Evolutionary conservation across 2,113 vertebrate species (phyloP), one percentile per base, ranked within the genome.

Genomic region (Anoplopoma fimbria): DNA sequence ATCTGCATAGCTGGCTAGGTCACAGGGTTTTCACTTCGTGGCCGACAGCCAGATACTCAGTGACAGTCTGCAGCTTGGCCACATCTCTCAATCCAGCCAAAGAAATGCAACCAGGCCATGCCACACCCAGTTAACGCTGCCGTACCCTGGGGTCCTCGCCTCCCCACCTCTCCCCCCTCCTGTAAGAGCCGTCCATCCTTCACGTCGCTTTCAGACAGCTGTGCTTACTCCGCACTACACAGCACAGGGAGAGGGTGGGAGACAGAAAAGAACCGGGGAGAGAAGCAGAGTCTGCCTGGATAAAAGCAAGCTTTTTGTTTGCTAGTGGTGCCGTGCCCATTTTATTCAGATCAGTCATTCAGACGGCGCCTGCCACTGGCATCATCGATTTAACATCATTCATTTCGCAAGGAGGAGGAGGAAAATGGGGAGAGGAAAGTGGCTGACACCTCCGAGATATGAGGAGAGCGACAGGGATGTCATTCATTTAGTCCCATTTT

Each of bases 271-370:
- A 75, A 75, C 74, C 55, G 29, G 29, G 75, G 74, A 70, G 80
- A 79, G 75, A 78, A 75, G 82, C 36, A 65, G 61, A 79, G 74
- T 74, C 42, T 65, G 88, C 60, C 63, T 77, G 73, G 89, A 89
- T 94, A 90, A 94, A 94, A 95, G 92, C 92, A 89, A 91, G 93
- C 93, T 84, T 94, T 87, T 92, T 88, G 89, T 90, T 95, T 94
- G 90, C 91, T 87, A 86, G 67, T 92, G 93, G 92, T 94, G 68
- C 64, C 62, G 38, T 79, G 93, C 94, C 91, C 87, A 92, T 87
- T 86, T 84, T 81, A 81, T 73, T 89, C 73, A 93, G 93, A 95
- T 95, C 94, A 89, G 88, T 94, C 92, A 93, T 62, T 84, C 77
- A 84, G 77, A 2, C 0, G 0, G 0, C 55, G 71, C 81, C 82